A percentile compares a stretch with the other conserved stretches of the same genome.
phyloP scores from a whole-genome alignment of 2,797 vertebrate genomes.

The Gorsachius magnificus region DNA sequence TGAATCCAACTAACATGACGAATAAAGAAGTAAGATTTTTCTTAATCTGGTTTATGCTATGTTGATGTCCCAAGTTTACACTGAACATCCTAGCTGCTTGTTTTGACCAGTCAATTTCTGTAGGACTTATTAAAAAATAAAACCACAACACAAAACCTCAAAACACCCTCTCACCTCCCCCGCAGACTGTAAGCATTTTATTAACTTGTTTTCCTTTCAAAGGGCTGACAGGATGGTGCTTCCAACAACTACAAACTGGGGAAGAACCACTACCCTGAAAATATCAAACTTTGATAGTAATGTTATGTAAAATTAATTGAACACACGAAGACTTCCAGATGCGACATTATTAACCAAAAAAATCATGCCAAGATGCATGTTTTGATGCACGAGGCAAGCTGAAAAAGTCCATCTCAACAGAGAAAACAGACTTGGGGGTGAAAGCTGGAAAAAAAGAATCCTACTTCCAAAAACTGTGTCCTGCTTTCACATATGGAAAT shows the following conservation, averaged over 20 bases:
- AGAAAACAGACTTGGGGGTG: background rate
- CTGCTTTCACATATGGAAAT: background rate
- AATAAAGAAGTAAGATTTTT: background rate
- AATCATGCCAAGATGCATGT: background rate
- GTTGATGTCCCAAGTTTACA: background rate
- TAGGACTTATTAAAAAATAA: background rate
- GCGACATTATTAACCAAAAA: background rate
- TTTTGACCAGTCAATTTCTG: background rate
- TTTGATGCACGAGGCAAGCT: background rate
- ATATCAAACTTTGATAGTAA: background rate
- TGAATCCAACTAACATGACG: background rate
- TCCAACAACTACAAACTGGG: background rate
- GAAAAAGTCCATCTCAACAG: background rate
- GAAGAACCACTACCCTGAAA: background rate
- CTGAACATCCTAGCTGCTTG: background rate
- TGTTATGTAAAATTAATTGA: background rate
- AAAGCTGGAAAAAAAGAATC: background rate
- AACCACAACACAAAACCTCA: background rate
- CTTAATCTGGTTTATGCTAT: background rate
- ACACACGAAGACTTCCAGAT: background rate
- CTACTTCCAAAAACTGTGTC: background rate
- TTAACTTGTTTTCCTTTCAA: background rate
- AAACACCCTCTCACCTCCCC: background rate
- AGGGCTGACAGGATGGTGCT: background rate
- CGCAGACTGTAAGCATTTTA: background rate